These are phyloP conservation scores for Halictus ligatus DNA, from an alignment of 2,888 invertebrate species.

Conservation along the genomic window DNA sequence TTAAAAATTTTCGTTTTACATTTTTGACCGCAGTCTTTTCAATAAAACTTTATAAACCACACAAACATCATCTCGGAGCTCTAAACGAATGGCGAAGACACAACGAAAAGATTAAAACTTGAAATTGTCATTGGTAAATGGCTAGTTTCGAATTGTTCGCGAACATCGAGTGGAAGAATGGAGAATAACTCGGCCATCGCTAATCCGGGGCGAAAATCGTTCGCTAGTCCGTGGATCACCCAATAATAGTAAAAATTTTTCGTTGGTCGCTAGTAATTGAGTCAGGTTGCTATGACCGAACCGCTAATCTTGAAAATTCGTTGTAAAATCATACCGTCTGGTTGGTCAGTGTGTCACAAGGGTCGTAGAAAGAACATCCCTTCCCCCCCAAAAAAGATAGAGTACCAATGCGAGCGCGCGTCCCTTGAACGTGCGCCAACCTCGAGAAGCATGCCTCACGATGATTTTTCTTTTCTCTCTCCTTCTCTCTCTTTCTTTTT, in stretches of 20 bases:
- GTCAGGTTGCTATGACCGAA: slow-evolving; percentile 6
- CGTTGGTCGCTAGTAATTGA: slow-evolving; percentile 16
- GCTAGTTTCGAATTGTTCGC: not conserved
- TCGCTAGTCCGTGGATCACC: not conserved
- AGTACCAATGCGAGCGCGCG: slow-evolving; percentile 26
- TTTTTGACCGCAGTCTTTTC: not conserved
- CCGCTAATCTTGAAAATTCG: slow-evolving; percentile 40
- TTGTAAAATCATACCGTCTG: slow-evolving; percentile 48
- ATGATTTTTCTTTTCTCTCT: slow-evolving; percentile 1
- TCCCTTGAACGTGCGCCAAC: slow-evolving; percentile 33
- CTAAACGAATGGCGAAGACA: not conserved
- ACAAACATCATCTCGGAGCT: not conserved
- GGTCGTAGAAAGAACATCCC: not conserved
- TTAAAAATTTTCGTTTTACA: not conserved
- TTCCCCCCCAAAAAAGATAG: not conserved
- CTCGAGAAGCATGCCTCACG: slow-evolving; percentile 42
- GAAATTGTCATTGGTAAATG: not conserved
- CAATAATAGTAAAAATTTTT: slow-evolving; percentile 30
- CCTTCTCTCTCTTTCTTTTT: not conserved
- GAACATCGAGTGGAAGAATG: not conserved
- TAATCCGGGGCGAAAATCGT: not conserved
- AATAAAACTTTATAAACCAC: not conserved
- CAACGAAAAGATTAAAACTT: not conserved
- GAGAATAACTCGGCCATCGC: slow-evolving; percentile 5
- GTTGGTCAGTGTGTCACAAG: slow-evolving; percentile 19